Evolutionary conservation across 2,888 invertebrate genomes (phyloP).

Genomic region (Pristionchus mayeri): DNA sequence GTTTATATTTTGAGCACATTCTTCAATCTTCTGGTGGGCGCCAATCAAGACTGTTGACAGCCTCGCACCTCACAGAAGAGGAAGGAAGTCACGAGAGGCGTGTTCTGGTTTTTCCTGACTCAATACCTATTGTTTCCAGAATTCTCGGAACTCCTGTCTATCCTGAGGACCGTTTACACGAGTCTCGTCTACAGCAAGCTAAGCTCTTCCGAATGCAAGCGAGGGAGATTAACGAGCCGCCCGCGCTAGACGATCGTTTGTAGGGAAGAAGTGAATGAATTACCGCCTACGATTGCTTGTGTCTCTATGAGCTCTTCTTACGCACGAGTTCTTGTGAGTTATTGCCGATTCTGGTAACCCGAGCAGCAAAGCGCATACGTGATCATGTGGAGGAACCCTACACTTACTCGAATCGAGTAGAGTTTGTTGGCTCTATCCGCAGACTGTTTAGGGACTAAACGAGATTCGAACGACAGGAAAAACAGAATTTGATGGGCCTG

Average conservation of each 20-base stretch:
- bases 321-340: conserved; percentile 11
- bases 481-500: too few species aligned
- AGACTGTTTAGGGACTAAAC: not conserved
- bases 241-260: not conserved
- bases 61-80: not conserved
- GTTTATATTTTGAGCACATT: too few species aligned
- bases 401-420: not conserved
- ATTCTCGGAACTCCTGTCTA: not conserved
- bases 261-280: conserved; percentile 4
- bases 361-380: not conserved
- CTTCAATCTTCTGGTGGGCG: too few species aligned
- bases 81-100: not conserved
- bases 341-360: conserved; percentile 1
- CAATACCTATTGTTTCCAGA: not conserved
- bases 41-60: conserved; percentile 8
- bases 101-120: not conserved
- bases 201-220: not conserved
- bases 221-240: not conserved
- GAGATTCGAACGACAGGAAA: not conserved
- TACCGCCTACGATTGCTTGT: not conserved
- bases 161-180: not conserved
- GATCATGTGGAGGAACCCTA: not conserved
- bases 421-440: not conserved
- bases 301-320: not conserved
- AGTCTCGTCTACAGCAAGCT: not conserved